phyloP scores from a whole-genome alignment of 2,888 invertebrate genomes.

The Noctua janthina region DNA sequence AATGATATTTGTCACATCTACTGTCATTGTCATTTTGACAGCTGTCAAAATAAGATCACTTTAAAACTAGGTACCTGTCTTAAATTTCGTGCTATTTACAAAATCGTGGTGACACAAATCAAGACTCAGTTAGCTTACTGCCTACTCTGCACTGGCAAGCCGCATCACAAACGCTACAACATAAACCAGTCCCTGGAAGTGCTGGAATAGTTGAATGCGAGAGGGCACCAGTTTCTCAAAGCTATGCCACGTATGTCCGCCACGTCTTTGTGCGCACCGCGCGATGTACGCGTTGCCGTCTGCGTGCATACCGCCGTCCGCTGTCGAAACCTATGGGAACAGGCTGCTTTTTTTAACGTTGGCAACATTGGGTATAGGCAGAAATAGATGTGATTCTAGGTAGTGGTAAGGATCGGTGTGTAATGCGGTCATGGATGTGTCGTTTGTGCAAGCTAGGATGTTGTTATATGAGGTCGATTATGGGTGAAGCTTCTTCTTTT shows the following conservation, averaged over 20 bases:
- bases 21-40: slow-evolving; percentile 31
- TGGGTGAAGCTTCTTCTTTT: background rate
- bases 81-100: accelerated
- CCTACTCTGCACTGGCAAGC: slow-evolving; percentile 1
- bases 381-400: slow-evolving; percentile 57
- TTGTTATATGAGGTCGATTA: background rate
- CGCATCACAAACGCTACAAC: slow-evolving; percentile 64
- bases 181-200: slow-evolving; percentile 82
- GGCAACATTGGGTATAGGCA: slow-evolving; percentile 43
- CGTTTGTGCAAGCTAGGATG: slow-evolving; percentile 21
- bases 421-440: slow-evolving; percentile 33
- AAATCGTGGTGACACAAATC: background rate
- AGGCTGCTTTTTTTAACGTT: slow-evolving; percentile 44
- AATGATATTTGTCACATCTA: background rate
- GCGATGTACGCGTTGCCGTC: slow-evolving; percentile 63
- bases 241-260: slow-evolving; percentile 85
- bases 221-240: slow-evolving; percentile 79
- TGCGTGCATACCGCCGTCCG: slow-evolving; percentile 77
- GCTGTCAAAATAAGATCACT: slow-evolving; percentile 18
- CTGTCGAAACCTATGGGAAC: slow-evolving; percentile 71
- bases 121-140: background rate
- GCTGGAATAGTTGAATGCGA: slow-evolving; percentile 86
- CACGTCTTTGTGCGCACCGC: slow-evolving; percentile 86
- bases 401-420: slow-evolving; percentile 25
- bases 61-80: background rate